Conservation (phyloP, 2,113 vertebrate species). For the Uria aalge region DNA sequence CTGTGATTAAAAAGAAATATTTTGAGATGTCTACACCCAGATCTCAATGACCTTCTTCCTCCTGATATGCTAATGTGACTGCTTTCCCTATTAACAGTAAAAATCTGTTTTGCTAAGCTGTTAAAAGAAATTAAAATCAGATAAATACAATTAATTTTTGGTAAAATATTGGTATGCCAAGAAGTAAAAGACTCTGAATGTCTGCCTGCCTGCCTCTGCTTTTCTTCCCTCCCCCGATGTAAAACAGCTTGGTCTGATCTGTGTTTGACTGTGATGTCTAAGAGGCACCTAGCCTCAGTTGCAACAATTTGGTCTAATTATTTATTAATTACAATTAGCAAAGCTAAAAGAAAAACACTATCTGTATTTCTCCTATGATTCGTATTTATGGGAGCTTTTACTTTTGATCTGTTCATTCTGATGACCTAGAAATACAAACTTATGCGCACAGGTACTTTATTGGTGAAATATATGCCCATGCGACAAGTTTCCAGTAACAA, state of each 20-base stretch:
- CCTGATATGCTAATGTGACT: neutral
- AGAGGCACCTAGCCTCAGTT: neutral
- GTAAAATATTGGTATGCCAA: neutral
- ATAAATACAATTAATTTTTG: neutral
- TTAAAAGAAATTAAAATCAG: neutral
- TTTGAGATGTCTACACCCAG: neutral
- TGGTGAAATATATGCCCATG: neutral
- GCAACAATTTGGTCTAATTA: neutral
- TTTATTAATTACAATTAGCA: neutral
- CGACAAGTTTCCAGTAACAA: neutral
- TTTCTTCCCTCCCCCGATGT: neutral
- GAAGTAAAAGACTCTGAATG: neutral
- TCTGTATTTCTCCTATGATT: neutral
- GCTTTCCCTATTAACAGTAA: neutral
- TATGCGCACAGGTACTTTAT: neutral
- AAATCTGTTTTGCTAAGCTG: neutral
- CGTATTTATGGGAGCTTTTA: neutral
- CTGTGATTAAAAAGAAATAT: slow-evolving; percentile 27
- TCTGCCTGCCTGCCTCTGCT: neutral
- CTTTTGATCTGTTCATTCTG: neutral
- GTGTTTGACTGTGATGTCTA: neutral
- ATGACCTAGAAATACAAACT: neutral
- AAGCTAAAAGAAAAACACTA: neutral
- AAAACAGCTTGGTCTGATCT: neutral
- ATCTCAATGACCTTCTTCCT: neutral